Conservation (phyloP, 2,888 invertebrate genomes). For the Sturmia bella region DNA sequence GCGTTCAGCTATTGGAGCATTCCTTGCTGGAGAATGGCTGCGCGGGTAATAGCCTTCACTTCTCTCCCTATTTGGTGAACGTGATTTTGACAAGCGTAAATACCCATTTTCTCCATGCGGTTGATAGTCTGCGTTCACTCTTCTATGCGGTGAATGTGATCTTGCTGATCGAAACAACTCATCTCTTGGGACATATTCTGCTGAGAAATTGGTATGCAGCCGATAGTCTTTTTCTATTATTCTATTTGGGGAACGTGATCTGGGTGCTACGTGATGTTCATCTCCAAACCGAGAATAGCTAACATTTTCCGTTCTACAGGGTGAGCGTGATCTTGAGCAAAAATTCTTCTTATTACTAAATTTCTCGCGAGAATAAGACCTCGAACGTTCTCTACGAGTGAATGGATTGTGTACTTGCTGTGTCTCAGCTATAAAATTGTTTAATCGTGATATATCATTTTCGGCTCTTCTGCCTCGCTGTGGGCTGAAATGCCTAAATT, state of each 20-base stretch:
- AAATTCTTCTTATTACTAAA: not conserved
- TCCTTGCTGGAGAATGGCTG: not conserved
- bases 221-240: not conserved
- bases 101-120: not conserved
- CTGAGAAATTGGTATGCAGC: too few species aligned
- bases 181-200: too few species aligned
- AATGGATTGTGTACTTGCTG: too few species aligned
- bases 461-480: too few species aligned
- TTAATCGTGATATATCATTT: too few species aligned
- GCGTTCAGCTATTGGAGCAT: not conserved
- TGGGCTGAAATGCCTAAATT: too few species aligned
- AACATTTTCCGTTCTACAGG: not conserved
- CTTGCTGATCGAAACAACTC: not conserved
- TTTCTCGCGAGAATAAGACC: not conserved
- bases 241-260: conserved; percentile 1
- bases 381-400: not conserved
- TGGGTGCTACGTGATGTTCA: not conserved
- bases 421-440: too few species aligned
- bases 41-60: not conserved
- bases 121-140: not conserved
- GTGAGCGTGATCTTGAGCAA: not conserved
- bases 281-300: too few species aligned
- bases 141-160: not conserved
- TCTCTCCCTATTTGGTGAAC: not conserved
- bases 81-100: not conserved